Percentiles rank a stretch among this genome's conserved stretches.
These are phyloP conservation scores for Drosophila limbata DNA, from an alignment of 2,888 invertebrate species.

Conservation along the genomic window DNA sequence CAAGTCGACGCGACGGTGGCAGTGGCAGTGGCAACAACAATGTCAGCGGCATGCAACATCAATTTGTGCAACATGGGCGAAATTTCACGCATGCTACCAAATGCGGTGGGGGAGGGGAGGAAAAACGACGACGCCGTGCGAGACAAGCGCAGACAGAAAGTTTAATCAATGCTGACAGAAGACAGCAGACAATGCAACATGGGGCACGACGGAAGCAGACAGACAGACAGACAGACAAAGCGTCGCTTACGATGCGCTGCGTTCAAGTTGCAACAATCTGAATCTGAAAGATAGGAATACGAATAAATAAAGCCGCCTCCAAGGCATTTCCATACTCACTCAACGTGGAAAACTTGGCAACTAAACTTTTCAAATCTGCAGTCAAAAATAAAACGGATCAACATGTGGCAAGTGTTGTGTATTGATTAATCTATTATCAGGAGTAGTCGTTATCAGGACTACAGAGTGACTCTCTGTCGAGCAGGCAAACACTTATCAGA, in stretches of 20 bases:
- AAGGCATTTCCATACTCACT: neutral
- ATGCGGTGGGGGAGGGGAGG: neutral
- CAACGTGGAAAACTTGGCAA: neutral
- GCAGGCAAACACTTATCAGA: slow-evolving; percentile 8
- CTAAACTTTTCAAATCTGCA: neutral
- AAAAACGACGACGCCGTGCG: slow-evolving; percentile 31
- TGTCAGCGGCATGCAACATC: slow-evolving; percentile 69
- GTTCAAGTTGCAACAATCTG: slow-evolving; percentile 25
- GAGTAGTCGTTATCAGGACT: too few relatives aligned
- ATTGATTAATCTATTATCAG: neutral
- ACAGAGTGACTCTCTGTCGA: neutral
- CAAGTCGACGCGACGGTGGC: slow-evolving; percentile 16
- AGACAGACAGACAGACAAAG: neutral
- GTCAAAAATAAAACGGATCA: neutral
- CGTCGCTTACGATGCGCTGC: slow-evolving; percentile 22
- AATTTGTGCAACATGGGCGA: slow-evolving; percentile 76
- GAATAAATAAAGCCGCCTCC: slow-evolving; percentile 15
- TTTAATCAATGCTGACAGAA: slow-evolving; percentile 75
- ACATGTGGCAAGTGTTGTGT: neutral
- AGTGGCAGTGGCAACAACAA: slow-evolving; percentile 24
- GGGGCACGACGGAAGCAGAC: slow-evolving; percentile 10
- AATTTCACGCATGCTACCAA: slow-evolving; percentile 69
- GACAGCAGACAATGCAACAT: slow-evolving; percentile 65
- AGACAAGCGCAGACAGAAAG: slow-evolving; percentile 70
- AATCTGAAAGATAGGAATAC: slow-evolving; percentile 2